Evolutionary conservation across 2,888 invertebrate species (phyloP).

Genomic region (Cephonodes hylas): DNA sequence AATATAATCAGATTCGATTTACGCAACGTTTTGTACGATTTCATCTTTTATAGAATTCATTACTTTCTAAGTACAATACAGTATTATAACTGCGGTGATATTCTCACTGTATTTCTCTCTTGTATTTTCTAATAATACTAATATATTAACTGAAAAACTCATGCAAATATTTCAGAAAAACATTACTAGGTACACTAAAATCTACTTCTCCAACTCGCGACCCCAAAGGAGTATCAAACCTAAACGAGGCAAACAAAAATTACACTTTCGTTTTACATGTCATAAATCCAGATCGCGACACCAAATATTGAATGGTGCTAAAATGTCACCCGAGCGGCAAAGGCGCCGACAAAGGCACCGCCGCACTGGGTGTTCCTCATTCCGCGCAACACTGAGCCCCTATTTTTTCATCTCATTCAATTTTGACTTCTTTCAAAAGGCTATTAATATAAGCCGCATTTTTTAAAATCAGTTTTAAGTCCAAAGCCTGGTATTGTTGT

Average conservation of each 20-base stretch:
- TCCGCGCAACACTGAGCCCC: slow-evolving; percentile 69
- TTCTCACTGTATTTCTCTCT: too few relatives aligned
- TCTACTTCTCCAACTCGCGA: neutral
- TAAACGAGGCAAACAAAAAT: slow-evolving; percentile 39
- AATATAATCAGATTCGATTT: neutral
- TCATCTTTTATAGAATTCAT: neutral
- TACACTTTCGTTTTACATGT: slow-evolving; percentile 64
- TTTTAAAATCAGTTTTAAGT: slow-evolving; percentile 75
- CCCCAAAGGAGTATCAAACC: slow-evolving; percentile 19
- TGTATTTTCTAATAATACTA: too few relatives aligned
- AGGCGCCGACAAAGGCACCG: slow-evolving; percentile 75
- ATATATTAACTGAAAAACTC: too few relatives aligned
- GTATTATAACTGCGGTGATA: too few relatives aligned
- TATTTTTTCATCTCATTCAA: slow-evolving; percentile 80
- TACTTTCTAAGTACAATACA: too few relatives aligned
- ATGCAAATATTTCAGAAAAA: too few relatives aligned
- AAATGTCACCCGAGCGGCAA: slow-evolving; percentile 77
- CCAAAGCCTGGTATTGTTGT: slow-evolving; percentile 73
- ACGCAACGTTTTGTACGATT: neutral
- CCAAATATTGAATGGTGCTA: slow-evolving; percentile 81
- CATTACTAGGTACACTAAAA: too few relatives aligned
- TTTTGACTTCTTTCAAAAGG: slow-evolving; percentile 81
- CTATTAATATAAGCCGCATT: slow-evolving; percentile 80
- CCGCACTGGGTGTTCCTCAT: slow-evolving; percentile 78
- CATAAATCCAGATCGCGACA: slow-evolving; percentile 78